Evolutionary conservation across 1,140 invertebrate species (phyloP).

Genomic region (Vanessa tameamea): DNA sequence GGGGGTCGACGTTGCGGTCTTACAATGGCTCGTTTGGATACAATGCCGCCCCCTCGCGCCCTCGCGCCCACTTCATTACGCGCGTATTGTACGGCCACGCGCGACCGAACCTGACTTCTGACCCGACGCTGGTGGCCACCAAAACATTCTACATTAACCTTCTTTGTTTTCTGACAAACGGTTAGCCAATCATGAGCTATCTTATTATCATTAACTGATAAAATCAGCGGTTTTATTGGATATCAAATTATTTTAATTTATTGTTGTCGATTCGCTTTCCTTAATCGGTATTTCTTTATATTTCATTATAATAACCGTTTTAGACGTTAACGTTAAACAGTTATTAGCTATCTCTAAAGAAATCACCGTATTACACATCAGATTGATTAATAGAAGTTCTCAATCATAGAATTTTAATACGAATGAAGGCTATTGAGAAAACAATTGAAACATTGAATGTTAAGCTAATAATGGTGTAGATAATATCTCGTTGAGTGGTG

Average conservation of each 20-base stretch:
- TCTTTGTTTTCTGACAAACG: conserved; percentile 26
- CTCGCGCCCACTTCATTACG: conserved; percentile 77
- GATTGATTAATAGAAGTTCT: conserved; percentile 51
- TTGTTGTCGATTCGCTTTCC: background rate
- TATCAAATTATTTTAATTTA: too few relatives aligned
- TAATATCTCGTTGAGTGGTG: conserved; percentile 59
- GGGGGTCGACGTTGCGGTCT: conserved; percentile 52
- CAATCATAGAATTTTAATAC: conserved; percentile 58
- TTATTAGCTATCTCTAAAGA: conserved; percentile 29
- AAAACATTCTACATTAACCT: conserved; percentile 35
- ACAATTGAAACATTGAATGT: conserved; percentile 55
- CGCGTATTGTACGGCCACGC: conserved; percentile 67
- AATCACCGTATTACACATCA: conserved; percentile 48
- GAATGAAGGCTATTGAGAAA: conserved; percentile 43
- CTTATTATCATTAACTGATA: conserved; percentile 4
- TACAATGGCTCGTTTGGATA: conserved; percentile 74
- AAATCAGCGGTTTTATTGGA: background rate
- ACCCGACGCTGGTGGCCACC: conserved; percentile 58
- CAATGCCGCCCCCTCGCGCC: conserved; percentile 75
- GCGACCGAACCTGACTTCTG: conserved; percentile 50
- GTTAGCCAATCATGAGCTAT: conserved; percentile 1
- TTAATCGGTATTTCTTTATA: background rate
- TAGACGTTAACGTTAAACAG: too few relatives aligned
- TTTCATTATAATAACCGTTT: background rate
- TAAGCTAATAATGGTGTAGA: conserved; percentile 59